Evolutionary conservation across 2,113 vertebrate genomes (phyloP).

Genomic region (Amphiprion percula): DNA sequence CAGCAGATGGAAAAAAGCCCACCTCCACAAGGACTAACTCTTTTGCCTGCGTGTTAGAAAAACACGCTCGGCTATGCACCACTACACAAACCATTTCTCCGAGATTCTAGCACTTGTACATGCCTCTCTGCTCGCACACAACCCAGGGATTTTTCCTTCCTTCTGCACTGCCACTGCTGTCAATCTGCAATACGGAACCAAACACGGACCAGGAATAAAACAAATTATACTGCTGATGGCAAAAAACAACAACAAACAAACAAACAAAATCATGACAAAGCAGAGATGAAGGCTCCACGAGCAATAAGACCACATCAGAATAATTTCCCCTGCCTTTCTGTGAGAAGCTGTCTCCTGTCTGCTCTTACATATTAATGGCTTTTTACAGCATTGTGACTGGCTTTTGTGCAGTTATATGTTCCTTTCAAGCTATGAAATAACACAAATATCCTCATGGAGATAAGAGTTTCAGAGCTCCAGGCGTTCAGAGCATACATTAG

Average conservation of each 20-base stretch:
- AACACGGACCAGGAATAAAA: slow-evolving; percentile 40
- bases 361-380: background rate
- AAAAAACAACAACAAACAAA: background rate
- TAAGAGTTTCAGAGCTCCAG: slow-evolving; percentile 3
- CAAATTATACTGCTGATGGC: slow-evolving; percentile 40
- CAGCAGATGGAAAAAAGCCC: slow-evolving; percentile 17
- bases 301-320: slow-evolving; percentile 13
- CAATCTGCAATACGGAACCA: slow-evolving; percentile 54
- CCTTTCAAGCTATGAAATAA: slow-evolving; percentile 23
- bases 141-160: slow-evolving; percentile 5
- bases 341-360: background rate
- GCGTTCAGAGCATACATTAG: slow-evolving; percentile 48
- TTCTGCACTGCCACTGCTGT: slow-evolving; percentile 22
- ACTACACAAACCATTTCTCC: slow-evolving; percentile 30
- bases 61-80: slow-evolving; percentile 30
- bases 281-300: slow-evolving; percentile 7
- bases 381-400: background rate
- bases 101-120: slow-evolving; percentile 33
- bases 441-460: slow-evolving; percentile 29
- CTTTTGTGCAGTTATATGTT: slow-evolving; percentile 9
- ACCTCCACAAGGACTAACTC: slow-evolving; percentile 17
- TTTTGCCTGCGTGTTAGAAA: slow-evolving; percentile 32
- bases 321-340: slow-evolving; percentile 8
- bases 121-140: slow-evolving; percentile 5
- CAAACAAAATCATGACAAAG: background rate